Evolutionary conservation across 2,113 vertebrate genomes (phyloP).

Genomic region (Centropristis striata): DNA sequence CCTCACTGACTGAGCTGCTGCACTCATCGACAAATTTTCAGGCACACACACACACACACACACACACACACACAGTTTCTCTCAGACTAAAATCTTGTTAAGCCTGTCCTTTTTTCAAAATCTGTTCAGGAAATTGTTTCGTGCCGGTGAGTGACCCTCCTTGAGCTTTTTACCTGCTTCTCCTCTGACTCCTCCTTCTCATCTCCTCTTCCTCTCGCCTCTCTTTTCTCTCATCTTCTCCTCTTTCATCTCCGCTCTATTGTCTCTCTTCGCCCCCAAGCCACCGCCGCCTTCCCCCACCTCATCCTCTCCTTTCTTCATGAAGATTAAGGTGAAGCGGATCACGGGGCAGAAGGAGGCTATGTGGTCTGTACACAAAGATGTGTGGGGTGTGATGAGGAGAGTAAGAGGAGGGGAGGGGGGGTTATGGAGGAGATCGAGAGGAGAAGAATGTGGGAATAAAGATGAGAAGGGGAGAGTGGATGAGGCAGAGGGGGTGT

Average conservation of each 20-base stretch:
- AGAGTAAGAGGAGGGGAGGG: neutral
- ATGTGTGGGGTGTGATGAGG: neutral
- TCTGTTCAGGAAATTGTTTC: slow-evolving; percentile 47
- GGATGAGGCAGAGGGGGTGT: neutral
- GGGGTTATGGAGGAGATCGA: slow-evolving; percentile 35
- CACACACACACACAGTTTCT: slow-evolving; percentile 1
- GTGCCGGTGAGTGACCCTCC: slow-evolving; percentile 27
- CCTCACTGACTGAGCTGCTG: slow-evolving; percentile 19
- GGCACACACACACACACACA: slow-evolving; percentile 14
- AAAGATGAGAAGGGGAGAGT: neutral
- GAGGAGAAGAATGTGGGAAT: neutral
- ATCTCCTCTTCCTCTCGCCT: slow-evolving; percentile 15
- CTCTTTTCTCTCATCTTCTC: slow-evolving; percentile 36
- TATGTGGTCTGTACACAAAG: slow-evolving; percentile 52
- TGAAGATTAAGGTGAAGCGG: slow-evolving; percentile 67
- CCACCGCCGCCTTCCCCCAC: neutral
- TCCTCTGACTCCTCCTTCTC: slow-evolving; percentile 8
- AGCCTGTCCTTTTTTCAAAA: slow-evolving; percentile 28
- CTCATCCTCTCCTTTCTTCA: slow-evolving; percentile 47
- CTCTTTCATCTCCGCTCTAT: slow-evolving; percentile 50
- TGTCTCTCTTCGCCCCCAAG: slow-evolving; percentile 44
- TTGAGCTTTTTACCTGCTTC: slow-evolving; percentile 17
- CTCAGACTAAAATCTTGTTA: slow-evolving; percentile 45
- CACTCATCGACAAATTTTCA: slow-evolving; percentile 15
- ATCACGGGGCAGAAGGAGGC: slow-evolving; percentile 19